Conservation (phyloP, 1,140 invertebrate genomes). For the Drosophila melanogaster region DNA sequence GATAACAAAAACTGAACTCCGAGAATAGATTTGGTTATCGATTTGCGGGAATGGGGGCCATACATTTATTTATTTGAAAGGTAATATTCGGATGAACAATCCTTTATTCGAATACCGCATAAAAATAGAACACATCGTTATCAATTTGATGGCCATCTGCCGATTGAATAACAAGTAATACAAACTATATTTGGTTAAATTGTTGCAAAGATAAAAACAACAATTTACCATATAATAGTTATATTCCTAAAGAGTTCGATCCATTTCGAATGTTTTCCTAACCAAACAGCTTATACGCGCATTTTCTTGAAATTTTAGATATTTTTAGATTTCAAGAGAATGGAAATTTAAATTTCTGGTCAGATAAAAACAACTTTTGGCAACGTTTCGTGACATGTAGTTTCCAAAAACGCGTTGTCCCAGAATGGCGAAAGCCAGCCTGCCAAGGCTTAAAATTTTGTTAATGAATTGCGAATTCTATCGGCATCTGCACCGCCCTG, state of each 20-base stretch:
- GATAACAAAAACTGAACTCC: constrained; percentile 22
- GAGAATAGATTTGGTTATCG: constrained; percentile 36
- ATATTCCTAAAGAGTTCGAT: too few relatives aligned
- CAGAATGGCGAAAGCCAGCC: constrained; percentile 2
- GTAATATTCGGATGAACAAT: constrained; percentile 24
- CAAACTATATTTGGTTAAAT: neutral
- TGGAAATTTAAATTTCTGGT: neutral
- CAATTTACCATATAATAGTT: too few relatives aligned
- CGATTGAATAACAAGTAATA: constrained; percentile 5
- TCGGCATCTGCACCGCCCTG: constrained; percentile 16
- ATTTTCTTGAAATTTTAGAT: neutral
- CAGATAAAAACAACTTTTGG: constrained; percentile 22
- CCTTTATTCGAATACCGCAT: constrained; percentile 22
- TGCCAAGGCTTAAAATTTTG: constrained; percentile 30
- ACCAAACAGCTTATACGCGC: too few relatives aligned
- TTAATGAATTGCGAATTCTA: constrained; percentile 50
- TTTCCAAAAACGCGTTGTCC: constrained; percentile 5
- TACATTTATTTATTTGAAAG: constrained; percentile 31
- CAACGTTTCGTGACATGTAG: constrained; percentile 8
- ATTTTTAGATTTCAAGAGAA: neutral
- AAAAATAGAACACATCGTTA: constrained; percentile 10
- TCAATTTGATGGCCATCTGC: neutral
- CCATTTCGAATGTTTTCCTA: too few relatives aligned
- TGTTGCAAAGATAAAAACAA: too few relatives aligned
- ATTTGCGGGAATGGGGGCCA: constrained; percentile 1